A percentile compares a stretch with the other conserved stretches of the same genome.
Evolutionary conservation across 2,113 vertebrate species (phyloP).

Genomic region (Callionymus lyra): DNA sequence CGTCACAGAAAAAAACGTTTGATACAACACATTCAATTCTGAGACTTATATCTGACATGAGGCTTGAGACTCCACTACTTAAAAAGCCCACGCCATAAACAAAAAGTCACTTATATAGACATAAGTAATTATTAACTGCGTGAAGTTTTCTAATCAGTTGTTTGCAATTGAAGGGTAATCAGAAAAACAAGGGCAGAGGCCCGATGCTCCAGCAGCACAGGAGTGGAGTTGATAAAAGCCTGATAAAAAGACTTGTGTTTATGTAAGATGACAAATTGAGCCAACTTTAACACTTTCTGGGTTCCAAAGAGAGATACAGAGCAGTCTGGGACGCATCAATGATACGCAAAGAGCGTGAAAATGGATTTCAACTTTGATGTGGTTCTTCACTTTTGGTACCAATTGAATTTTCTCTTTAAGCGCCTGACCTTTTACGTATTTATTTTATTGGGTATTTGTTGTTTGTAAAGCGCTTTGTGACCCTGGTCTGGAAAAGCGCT

Average conservation of each 20-base stretch:
- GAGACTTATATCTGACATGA: too few relatives aligned
- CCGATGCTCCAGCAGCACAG: conserved; percentile 15
- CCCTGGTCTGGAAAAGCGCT: too few relatives aligned
- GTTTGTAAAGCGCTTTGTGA: too few relatives aligned
- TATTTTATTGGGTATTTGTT: too few relatives aligned
- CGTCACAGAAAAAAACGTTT: too few relatives aligned
- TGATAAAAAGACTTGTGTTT: conserved; percentile 53
- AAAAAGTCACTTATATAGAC: not conserved
- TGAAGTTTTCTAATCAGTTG: conserved; percentile 9
- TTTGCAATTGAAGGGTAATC: conserved; percentile 16
- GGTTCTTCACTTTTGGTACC: too few relatives aligned
- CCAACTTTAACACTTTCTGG: conserved; percentile 36
- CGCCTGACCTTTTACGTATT: too few relatives aligned
- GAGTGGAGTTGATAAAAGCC: conserved; percentile 21
- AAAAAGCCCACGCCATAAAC: not conserved
- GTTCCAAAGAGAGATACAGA: conserved; percentile 42
- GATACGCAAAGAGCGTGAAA: conserved; percentile 18
- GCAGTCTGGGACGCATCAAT: conserved; percentile 37
- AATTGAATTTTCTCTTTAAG: too few relatives aligned
- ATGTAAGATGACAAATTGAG: conserved; percentile 48
- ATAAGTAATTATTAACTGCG: conserved; percentile 15
- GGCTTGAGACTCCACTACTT: too few relatives aligned
- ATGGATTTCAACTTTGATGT: too few relatives aligned
- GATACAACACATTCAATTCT: too few relatives aligned
- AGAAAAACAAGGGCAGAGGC: conserved; percentile 7